phyloP scores from a whole-genome alignment of 1,140 invertebrate species.

The Ladona fulva region DNA sequence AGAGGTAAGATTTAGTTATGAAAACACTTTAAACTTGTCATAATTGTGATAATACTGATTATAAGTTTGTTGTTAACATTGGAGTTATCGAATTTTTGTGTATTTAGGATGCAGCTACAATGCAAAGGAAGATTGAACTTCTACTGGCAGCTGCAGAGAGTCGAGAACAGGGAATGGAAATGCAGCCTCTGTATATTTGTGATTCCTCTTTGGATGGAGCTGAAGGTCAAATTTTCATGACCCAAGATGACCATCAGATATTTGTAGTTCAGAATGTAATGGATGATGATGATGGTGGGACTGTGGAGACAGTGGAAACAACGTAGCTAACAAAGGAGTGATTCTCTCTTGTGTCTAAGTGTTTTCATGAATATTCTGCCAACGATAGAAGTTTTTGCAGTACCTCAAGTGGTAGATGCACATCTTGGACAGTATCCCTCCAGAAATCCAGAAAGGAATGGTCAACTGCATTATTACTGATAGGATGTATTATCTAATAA shows the following conservation, averaged over 20 bases:
- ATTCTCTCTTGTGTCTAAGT: background rate
- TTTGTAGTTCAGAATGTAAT: background rate
- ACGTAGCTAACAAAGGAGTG: background rate
- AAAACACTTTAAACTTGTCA: background rate
- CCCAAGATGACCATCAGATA: background rate
- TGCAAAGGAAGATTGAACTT: background rate
- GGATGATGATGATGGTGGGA: background rate
- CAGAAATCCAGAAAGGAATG: no score
- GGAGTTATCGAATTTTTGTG: background rate
- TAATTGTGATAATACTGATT: background rate
- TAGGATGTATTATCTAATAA: no score
- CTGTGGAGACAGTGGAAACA: background rate
- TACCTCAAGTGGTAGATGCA: no score
- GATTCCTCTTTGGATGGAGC: background rate
- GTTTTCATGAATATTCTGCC: no score
- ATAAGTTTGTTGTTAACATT: background rate
- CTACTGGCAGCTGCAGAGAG: background rate
- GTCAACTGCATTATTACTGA: no score
- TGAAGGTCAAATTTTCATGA: background rate
- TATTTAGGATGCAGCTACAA: background rate
- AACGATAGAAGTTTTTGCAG: no score
- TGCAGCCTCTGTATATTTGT: background rate
- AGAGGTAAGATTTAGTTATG: background rate
- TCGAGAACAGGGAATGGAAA: background rate
- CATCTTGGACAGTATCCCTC: no score